Evolutionary conservation across 1,140 invertebrate species (phyloP), one percentile per base, ranked within the genome.

Genomic region (Aethina tumida): DNA sequence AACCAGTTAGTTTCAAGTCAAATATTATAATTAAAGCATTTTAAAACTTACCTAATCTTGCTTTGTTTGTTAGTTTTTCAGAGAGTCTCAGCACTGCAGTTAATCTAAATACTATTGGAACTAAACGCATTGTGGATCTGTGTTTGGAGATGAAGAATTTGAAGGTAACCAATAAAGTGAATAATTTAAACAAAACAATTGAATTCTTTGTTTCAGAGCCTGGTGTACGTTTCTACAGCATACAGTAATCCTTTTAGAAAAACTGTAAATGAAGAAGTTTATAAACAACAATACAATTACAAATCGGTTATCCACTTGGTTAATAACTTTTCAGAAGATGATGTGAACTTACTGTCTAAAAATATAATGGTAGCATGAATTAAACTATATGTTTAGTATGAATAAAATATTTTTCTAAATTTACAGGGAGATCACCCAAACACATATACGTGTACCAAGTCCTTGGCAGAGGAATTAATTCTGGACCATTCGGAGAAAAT

Each of bases 371-470:
- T 73, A 51, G 45, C 47, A 9, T 69, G 39, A 48, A 29, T 31
- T n/a, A 19, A 34, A 30, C 26, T 15, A 41, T n/a, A 9, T 20
- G 12, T 33, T 20, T 8, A 16, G 19, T 10, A n/a, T 12, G 9
- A 36, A 30, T 1, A 10, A 18, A 13, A 17, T 1, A 4, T 6
- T 25, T 4, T 12, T 15, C 8, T 26, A 1, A 26, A 19, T 20
- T 39, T 50, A 14, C 50, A 75, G 60, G 79, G 77, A 4, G 74
- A 77, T 6, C 82, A 90, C 58, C 88, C 88, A 0, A 92, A 92
- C 49, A 88, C 85, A 0, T 93, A 93, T 57, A 92, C 86, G 0
- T 68, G 87, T 26, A 91, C 88, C 0, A 93, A 93, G 64, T 77
- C 83, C 0, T 64, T 92, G 35, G 85, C 86, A 0, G 89, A 93